Conservation (phyloP, 2,888 invertebrate species). For the Spatulosminthurus flaviceps region DNA sequence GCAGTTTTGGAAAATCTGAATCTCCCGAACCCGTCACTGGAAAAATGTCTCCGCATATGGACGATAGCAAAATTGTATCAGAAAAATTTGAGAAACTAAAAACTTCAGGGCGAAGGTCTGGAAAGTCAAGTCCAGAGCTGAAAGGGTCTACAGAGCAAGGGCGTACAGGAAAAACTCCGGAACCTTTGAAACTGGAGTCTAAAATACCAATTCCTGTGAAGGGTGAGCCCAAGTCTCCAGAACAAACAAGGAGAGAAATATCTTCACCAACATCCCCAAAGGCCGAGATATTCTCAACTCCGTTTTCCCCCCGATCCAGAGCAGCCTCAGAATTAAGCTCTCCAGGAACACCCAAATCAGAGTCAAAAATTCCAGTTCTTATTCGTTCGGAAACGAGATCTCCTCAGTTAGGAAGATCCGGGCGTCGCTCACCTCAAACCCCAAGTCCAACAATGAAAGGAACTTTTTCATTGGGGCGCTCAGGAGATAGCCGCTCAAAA, state of each 20-base stretch:
- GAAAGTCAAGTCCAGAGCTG: too few species aligned
- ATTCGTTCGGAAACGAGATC: not conserved
- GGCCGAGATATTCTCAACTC: not conserved
- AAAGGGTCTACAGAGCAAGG: too few species aligned
- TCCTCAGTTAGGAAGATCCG: not conserved
- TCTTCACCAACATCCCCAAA: constrained; percentile 18
- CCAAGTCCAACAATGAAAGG: not conserved
- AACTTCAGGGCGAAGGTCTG: too few species aligned
- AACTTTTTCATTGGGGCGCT: not conserved
- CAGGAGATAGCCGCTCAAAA: not conserved
- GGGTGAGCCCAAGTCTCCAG: constrained; percentile 3
- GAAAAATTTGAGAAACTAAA: too few species aligned
- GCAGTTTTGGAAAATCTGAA: not conserved
- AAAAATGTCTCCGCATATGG: too few species aligned
- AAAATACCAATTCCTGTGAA: constrained; percentile 37
- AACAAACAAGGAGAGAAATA: not conserved
- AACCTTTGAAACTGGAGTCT: constrained; percentile 33
- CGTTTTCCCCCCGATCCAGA: not conserved
- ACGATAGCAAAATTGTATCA: too few species aligned
- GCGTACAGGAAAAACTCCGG: not conserved
- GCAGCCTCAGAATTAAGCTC: constrained; percentile 20
- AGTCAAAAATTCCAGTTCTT: constrained; percentile 27
- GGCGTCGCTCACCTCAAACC: not conserved
- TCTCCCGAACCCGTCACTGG: not conserved
- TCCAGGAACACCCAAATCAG: constrained; percentile 27